A percentile compares a stretch with the other conserved stretches of the same genome.
These are phyloP conservation scores for Gnathonemus echidnorhynchus DNA, from an alignment of 2,113 vertebrate species.

Conservation along the genomic window DNA sequence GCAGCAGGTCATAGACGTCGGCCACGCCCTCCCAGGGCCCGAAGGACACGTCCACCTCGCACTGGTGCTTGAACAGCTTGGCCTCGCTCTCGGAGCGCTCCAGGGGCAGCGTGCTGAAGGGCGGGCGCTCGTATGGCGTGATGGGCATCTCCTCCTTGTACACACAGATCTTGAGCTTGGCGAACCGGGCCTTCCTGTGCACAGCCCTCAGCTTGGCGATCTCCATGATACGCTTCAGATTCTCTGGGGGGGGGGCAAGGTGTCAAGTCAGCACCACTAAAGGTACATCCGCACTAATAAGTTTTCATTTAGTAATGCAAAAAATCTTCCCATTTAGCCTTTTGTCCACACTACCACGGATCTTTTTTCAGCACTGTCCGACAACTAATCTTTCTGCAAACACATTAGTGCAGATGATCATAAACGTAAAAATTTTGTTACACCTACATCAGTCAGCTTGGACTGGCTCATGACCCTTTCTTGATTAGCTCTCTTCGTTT, in stretches of 20 bases:
- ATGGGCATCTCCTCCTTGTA: conserved; percentile 80
- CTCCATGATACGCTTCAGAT: conserved; percentile 70
- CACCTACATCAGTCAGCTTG: too few species aligned
- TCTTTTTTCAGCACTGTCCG: too few species aligned
- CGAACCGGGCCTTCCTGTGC: conserved; percentile 71
- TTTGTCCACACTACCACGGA: too few species aligned
- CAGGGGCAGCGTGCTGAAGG: conserved; percentile 66
- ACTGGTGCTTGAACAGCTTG: conserved; percentile 72
- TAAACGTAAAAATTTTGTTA: too few species aligned
- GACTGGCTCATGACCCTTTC: too few species aligned
- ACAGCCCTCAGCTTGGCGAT: conserved; percentile 67
- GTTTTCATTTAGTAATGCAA: too few species aligned
- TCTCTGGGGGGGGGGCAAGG: conserved; percentile 47
- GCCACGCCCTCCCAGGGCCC: conserved; percentile 77
- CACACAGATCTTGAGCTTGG: conserved; percentile 73
- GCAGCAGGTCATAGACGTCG: conserved; percentile 71
- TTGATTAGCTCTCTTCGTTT: too few species aligned
- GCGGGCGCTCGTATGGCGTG: conserved; percentile 72
- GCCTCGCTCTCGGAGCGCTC: conserved; percentile 66
- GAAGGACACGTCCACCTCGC: conserved; percentile 74
- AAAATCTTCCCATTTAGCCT: too few species aligned
- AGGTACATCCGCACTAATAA: too few species aligned
- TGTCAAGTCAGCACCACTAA: neutral
- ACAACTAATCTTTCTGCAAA: too few species aligned
- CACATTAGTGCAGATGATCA: too few species aligned